Evolutionary conservation across 2,113 vertebrate genomes (phyloP), one percentile per base, ranked within the genome.

Genomic region (Mastomys coucha): DNA sequence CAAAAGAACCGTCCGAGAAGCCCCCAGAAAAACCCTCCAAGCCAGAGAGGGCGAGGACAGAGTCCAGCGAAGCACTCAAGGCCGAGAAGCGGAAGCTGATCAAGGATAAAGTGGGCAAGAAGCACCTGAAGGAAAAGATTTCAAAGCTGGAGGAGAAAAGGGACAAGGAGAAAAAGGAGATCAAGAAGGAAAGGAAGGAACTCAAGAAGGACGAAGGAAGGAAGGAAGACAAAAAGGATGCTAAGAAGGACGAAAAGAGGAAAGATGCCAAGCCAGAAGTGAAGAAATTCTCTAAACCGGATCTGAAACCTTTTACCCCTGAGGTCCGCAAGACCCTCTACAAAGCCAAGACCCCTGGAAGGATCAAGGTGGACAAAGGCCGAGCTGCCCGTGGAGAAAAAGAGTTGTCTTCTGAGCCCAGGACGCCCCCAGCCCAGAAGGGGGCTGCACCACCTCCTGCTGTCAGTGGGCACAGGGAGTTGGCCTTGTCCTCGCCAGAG

Each of bases 131-230:
- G 97, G 99, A 99, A 97, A 99, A 99, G 97, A 97, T 99, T 22
- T 99, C 99, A n/a, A 99, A 99, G 98, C 98, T 99, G 93, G 99
- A 99, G 75, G 99, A 99, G 96, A 99, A 99, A 96, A 99, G 99
- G 97, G 99, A 99, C 97, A 99, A 99, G 97, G 99, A 99, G 97
- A 99, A 99, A 97, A 99, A 99, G 97, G 99, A 99, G 92, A 99
- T 99, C 58, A 99, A 99, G 95, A 99, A 99, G 82, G 99, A 99
- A 94, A 99, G 98, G 97, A 99, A 98, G 94, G 98, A 99, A 75
- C 98, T 99, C 86, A 99, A 99, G 98, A 99, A 99, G 58, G 99
- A 99, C 1, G 98, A 99, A 9, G 97, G 97, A 39, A 99, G 98
- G 98, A 99, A 99, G 97, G 99, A 99, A 0, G 99, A 99, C 63